Percentiles rank a stretch among this genome's conserved stretches.
Conservation (phyloP, 1,140 invertebrate species). For the Drosophila bipectinata region DNA sequence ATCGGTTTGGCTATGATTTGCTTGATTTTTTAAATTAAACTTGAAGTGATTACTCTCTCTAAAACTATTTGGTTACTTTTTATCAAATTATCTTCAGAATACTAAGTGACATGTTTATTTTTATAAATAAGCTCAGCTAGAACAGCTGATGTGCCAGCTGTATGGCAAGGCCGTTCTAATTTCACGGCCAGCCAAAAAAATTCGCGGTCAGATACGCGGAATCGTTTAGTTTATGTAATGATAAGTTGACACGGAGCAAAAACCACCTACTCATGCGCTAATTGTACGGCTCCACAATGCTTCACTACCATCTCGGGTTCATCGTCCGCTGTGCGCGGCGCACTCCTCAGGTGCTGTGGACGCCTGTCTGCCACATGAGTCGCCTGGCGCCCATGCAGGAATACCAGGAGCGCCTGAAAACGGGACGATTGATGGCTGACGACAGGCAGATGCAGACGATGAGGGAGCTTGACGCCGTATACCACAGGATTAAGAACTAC, state of each 20-base stretch:
- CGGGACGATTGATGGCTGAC: conserved; percentile 88
- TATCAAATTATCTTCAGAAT: no score
- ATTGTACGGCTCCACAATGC: conserved; percentile 28
- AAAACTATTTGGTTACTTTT: no score
- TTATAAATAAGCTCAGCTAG: neutral
- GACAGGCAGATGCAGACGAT: conserved; percentile 89
- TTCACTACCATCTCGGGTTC: conserved; percentile 29
- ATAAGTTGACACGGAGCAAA: conserved; percentile 52
- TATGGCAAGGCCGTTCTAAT: conserved; percentile 22
- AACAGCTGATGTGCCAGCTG: conserved; percentile 25
- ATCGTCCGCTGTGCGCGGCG: conserved; percentile 31
- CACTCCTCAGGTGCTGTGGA: conserved; percentile 39
- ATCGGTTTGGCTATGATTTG: no score
- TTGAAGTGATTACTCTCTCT: no score
- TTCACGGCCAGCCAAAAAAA: conserved; percentile 57
- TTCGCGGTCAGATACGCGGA: conserved; percentile 64
- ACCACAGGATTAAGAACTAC: conserved; percentile 88
- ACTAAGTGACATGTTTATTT: neutral
- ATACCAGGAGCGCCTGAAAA: conserved; percentile 86
- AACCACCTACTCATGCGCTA: conserved; percentile 18
- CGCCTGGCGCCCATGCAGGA: conserved; percentile 84
- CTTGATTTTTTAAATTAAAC: no score
- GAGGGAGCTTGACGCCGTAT: conserved; percentile 88
- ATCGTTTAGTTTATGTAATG: conserved; percentile 61
- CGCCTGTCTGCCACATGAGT: conserved; percentile 30